phyloP scores from a whole-genome alignment of 2,113 vertebrate species.

The Apistogramma diplotaenia region DNA sequence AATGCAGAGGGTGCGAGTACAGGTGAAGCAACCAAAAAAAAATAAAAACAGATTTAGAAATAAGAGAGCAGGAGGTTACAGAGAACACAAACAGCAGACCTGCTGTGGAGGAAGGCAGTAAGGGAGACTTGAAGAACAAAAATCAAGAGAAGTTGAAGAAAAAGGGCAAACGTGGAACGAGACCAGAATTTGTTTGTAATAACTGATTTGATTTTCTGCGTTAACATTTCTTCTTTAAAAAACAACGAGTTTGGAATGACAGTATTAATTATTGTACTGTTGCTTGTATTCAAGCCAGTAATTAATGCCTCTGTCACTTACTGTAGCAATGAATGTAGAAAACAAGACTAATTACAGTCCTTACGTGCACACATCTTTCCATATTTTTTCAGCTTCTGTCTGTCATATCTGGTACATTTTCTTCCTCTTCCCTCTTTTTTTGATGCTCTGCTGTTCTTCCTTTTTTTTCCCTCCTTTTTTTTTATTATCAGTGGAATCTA shows the following conservation, averaged over 20 bases:
- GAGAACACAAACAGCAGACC: not conserved
- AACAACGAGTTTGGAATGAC: not conserved
- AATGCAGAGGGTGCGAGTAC: not conserved
- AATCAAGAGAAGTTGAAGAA: not conserved
- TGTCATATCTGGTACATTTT: not conserved
- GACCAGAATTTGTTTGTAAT: not conserved
- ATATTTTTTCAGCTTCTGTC: not conserved
- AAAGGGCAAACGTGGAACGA: not conserved
- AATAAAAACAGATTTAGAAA: not conserved
- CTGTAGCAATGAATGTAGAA: not conserved
- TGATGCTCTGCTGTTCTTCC: not conserved
- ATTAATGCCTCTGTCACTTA: not conserved
- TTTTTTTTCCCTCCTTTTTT: too few species aligned
- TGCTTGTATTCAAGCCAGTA: not conserved
- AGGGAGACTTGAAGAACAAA: not conserved
- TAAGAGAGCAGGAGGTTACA: not conserved
- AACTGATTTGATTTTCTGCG: not conserved
- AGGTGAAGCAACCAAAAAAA: not conserved
- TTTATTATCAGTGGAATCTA: constrained; percentile 8
- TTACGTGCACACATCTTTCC: not conserved
- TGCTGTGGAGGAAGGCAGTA: not conserved
- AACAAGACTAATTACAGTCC: not conserved
- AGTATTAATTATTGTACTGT: not conserved
- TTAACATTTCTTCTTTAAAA: not conserved
- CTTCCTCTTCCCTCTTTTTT: not conserved